Percentiles rank a stretch among this genome's conserved stretches.
These are phyloP conservation scores for Myiagra hebetior DNA, from an alignment of 2,113 vertebrate species.

Conservation along the genomic window DNA sequence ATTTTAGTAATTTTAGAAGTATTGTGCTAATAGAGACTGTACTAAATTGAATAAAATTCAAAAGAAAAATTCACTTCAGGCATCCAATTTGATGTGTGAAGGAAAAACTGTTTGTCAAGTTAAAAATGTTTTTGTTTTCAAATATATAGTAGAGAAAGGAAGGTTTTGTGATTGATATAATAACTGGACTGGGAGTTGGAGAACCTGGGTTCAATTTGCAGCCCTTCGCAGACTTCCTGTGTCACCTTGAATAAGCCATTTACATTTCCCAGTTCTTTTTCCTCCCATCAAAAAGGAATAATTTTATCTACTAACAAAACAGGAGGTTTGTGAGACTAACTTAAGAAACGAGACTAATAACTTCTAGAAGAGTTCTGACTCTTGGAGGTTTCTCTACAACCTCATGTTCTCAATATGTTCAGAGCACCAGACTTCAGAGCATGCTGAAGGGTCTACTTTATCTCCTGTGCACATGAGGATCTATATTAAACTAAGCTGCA, in stretches of 20 bases:
- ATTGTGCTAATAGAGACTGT: background rate
- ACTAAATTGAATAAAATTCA: background rate
- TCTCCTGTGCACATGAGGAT: background rate
- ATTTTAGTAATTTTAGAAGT: background rate
- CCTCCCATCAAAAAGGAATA: background rate
- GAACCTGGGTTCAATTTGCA: slow-evolving; percentile 60
- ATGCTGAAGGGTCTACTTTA: background rate
- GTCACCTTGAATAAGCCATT: slow-evolving; percentile 42
- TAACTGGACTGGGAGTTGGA: slow-evolving; percentile 29
- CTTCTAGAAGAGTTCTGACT: background rate
- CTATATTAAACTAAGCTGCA: background rate
- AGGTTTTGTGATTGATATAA: slow-evolving; percentile 38
- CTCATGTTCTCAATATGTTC: slow-evolving; percentile 10
- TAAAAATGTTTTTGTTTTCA: background rate
- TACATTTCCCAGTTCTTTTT: slow-evolving; percentile 26
- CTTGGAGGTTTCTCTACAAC: background rate
- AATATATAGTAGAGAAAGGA: slow-evolving; percentile 14
- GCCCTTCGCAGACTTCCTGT: slow-evolving; percentile 40
- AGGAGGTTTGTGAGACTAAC: background rate
- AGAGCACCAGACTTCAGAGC: background rate
- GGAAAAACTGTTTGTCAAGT: background rate
- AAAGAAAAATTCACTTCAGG: background rate
- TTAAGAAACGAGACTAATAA: background rate
- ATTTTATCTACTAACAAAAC: background rate
- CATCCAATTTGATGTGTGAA: background rate